phyloP scores from a whole-genome alignment of 2,113 vertebrate species.

The Gobio gobio region DNA sequence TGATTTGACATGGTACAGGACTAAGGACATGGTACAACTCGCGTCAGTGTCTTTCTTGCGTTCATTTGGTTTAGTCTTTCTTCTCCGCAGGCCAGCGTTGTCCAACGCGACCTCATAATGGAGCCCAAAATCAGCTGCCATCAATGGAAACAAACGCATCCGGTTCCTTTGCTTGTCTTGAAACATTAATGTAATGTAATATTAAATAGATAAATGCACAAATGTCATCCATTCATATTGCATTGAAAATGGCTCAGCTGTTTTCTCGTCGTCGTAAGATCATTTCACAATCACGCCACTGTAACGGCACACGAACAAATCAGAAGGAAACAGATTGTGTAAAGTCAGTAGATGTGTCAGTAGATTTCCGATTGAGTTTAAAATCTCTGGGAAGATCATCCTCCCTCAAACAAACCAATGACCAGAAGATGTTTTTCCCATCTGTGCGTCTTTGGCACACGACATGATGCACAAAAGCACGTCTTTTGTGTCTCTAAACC shows the following conservation, averaged over 20 bases:
- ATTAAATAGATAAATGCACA: slow-evolving; percentile 69
- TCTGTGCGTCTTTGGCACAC: slow-evolving; percentile 36
- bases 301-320: slow-evolving; percentile 53
- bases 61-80: slow-evolving; percentile 5
- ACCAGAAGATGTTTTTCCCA: background rate
- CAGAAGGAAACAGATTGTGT: background rate
- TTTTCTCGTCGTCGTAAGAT: slow-evolving; percentile 60
- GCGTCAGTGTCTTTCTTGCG: background rate
- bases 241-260: slow-evolving; percentile 79
- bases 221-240: slow-evolving; percentile 76
- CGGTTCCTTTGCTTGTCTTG: slow-evolving; percentile 62
- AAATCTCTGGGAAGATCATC: background rate
- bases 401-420: background rate
- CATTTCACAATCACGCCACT: slow-evolving; percentile 59
- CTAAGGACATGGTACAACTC: background rate
- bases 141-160: slow-evolving; percentile 62
- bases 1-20: slow-evolving; percentile 9
- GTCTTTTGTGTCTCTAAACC: background rate
- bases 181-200: slow-evolving; percentile 84
- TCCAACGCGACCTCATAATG: background rate
- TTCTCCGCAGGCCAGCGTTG: background rate
- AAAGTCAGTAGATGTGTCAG: slow-evolving; percentile 15
- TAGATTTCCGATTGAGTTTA: background rate
- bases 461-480: background rate
- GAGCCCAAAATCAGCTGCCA: slow-evolving; percentile 36